Base-by-base conservation (phyloP, 2,797 vertebrate genomes). In the Danionella dracula region DNA sequence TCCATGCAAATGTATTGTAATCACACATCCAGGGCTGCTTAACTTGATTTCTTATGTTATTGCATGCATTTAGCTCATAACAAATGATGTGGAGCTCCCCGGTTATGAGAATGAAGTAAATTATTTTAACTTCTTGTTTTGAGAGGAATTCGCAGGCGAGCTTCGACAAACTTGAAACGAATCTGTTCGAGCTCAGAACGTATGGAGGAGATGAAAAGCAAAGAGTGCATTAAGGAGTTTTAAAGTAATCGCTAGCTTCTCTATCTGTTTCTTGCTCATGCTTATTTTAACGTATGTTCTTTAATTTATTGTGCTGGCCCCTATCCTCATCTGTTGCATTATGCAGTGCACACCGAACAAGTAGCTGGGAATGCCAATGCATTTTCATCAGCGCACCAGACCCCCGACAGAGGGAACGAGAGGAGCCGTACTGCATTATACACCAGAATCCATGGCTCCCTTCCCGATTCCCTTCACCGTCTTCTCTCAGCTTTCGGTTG, bases 41-140 rank as follows among this genome's bases (percentile, higher is more conserved):
- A 98, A 99, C 93, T 96, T 92, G 93, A 98, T 99, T 97, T 95
- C 81, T 85, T 87, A 90, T 95, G 94, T 98, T 97, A 93, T 94
- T 93, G 93, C 92, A 91, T 92, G 93, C 90, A 94, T 97, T 95
- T 93, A 92, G 90, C 89, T 88, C 84, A 89, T 88, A 90, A 90
- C 85, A 91, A 89, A 90, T 89, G 87, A 90, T 76, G 75, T 82
- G 73, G 81, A 81, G 81, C 76, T 76, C 81, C 82, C 84, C 84
- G 66, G 80, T 89, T 87, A 90, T 90, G 84, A 89, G 84, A 82
- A 80, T 69, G 8, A 83, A 90, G 88, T 89, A 85, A 90, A 86
- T 89, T 89, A 89, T 90, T 85, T 85, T 80, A 71, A 86, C 88
- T 89, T 85, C 88, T 88, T 79, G 83, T 87, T 89, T 84, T 86